Base-by-base conservation (phyloP, 2,797 vertebrate genomes). In the Malurus splendens region DNA sequence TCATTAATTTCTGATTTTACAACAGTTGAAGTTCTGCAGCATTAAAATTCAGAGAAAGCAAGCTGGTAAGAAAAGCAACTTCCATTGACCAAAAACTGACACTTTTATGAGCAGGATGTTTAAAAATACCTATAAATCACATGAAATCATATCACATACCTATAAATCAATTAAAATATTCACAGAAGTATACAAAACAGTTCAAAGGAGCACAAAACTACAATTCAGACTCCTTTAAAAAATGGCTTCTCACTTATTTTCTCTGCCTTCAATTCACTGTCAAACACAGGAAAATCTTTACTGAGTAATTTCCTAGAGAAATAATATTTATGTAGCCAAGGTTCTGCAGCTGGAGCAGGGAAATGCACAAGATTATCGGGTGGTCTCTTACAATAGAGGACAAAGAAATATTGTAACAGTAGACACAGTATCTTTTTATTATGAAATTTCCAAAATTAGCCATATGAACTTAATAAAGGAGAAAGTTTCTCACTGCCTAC, bases 201-300 rank as follows among this genome's bases (percentile, higher is more conserved):
- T 85, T 94, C 76, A 91, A 95, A 93, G 74, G n/a, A 75, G 41
- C 65, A 72, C 48, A 90, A 91, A 94, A 87, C 1, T 14, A 54
- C 77, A 66, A 30, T 33, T 66, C 6, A n/a, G 5, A 11, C 44
- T 90, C 91, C 72, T 94, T 95, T 82, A 64, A 82, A 82, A 87
- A 83, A 92, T n/a, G 70, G 50, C 33, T 75, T 72, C 64, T 93
- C 57, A 20, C 17, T 80, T 75, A 24, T 45, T 86, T 73, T 90
- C 65, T 76, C 72, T 70, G 60, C 78, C 67, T 86, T 93, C 71
- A 67, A 65, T 82, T 91, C 50, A 79, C 56, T 92, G 66, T 90
- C 91, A 86, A 95, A n/a, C 54, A 67, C 14, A 4, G 85, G 52
- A 90, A 89, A 90, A 86, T 36, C 65, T 86, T 90, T 92, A 94